Conservation (phyloP, 2,888 invertebrate species). For the Eristalis pertinax region DNA sequence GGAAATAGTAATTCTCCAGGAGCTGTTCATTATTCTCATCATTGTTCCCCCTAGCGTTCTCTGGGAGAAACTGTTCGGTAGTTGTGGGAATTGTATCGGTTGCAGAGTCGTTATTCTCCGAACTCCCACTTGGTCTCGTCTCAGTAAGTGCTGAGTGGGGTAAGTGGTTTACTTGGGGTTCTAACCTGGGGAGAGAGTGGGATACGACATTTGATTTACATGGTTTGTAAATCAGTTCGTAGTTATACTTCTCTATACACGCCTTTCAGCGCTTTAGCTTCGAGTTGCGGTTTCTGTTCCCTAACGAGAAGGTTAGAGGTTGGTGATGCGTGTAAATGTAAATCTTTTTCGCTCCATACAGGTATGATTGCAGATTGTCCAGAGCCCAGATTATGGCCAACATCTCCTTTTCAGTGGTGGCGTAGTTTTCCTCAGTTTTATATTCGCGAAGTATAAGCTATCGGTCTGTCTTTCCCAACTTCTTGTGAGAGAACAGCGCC, state of each 20-base stretch:
- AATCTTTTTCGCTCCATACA: constrained; percentile 50
- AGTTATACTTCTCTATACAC: background rate
- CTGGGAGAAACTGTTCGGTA: background rate
- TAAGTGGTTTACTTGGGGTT: too few relatives aligned
- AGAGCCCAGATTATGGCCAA: constrained; percentile 30
- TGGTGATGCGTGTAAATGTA: constrained; percentile 52
- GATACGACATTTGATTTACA: background rate
- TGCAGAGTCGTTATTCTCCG: background rate
- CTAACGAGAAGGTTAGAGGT: constrained; percentile 26
- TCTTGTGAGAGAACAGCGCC: constrained; percentile 9
- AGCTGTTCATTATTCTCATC: constrained; percentile 20
- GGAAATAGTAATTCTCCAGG: constrained; percentile 14
- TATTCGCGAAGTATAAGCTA: background rate
- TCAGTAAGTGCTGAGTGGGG: constrained; percentile 4
- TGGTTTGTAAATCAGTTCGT: background rate
- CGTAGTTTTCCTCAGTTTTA: too few relatives aligned
- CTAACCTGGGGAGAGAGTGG: background rate
- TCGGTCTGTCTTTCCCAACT: background rate
- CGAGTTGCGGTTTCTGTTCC: constrained; percentile 37
- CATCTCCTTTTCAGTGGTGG: constrained; percentile 50
- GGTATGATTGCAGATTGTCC: constrained; percentile 42
- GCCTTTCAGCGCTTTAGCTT: constrained; percentile 29
- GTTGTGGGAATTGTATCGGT: background rate
- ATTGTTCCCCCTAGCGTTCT: constrained; percentile 31
- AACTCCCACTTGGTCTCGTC: constrained; percentile 2